Conservation (phyloP, 2,113 vertebrate genomes). For the Sclerurus mexicanus region DNA sequence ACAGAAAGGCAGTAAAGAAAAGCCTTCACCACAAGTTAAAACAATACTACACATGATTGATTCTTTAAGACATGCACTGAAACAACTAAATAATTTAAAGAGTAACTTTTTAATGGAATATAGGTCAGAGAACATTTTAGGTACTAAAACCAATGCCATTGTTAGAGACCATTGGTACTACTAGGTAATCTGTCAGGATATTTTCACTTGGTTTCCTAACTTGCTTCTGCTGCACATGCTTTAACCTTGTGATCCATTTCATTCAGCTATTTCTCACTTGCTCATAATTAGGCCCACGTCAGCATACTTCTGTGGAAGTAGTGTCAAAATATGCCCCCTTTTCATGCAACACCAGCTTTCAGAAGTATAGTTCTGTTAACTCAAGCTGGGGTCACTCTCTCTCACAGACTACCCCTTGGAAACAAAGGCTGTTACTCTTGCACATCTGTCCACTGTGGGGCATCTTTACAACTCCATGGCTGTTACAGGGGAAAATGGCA, state of each 20-base stretch:
- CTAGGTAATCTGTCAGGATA: neutral
- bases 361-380: neutral
- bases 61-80: neutral
- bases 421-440: neutral
- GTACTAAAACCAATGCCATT: neutral
- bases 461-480: neutral
- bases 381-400: neutral
- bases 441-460: neutral
- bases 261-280: neutral
- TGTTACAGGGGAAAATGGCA: neutral
- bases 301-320: neutral
- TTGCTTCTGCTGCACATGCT: fast-evolving
- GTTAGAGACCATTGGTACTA: neutral
- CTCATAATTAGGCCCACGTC: neutral
- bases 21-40: neutral
- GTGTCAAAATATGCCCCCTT: neutral
- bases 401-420: neutral
- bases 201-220: neutral
- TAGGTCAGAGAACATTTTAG: neutral
- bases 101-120: neutral
- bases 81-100: neutral
- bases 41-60: neutral
- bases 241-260: neutral
- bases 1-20: neutral
- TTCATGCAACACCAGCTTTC: neutral